These are phyloP conservation scores for Lepeophtheirus nordmannii DNA, from an alignment of 2,888 invertebrate species.

Conservation along the genomic window DNA sequence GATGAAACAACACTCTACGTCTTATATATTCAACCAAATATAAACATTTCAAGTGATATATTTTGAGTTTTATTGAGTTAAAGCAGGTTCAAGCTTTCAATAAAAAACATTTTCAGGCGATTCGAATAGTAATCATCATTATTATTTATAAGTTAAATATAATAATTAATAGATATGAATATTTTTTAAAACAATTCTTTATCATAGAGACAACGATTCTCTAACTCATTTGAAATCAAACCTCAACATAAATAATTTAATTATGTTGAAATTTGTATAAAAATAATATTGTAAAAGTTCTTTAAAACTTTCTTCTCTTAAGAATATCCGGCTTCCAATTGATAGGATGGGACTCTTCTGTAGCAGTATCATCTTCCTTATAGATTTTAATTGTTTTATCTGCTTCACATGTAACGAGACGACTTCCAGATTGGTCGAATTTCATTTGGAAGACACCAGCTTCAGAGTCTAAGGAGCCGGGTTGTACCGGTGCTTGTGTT, in stretches of 20 bases:
- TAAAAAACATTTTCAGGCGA: not conserved
- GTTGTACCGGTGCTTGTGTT: slow-evolving; percentile 79
- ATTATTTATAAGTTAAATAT: too few relatives aligned
- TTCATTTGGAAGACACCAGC: slow-evolving; percentile 91
- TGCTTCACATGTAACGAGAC: slow-evolving; percentile 89
- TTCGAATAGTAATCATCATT: too few relatives aligned
- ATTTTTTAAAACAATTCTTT: too few relatives aligned
- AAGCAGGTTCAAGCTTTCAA: not conserved
- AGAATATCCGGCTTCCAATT: slow-evolving; percentile 95
- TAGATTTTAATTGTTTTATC: slow-evolving; percentile 99
- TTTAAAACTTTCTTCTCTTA: slow-evolving; percentile 48
- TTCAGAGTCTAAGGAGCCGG: slow-evolving; percentile 98
- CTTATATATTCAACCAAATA: not conserved
- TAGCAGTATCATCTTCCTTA: slow-evolving; percentile 87
- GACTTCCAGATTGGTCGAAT: slow-evolving; percentile 83
- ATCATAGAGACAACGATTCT: too few relatives aligned
- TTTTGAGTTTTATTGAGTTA: too few relatives aligned
- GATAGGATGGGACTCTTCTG: slow-evolving; percentile 88
- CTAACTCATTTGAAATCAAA: too few relatives aligned
- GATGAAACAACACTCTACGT: not conserved
- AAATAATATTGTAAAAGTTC: not conserved
- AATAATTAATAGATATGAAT: too few relatives aligned
- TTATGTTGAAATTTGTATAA: too few relatives aligned
- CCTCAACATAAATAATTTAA: too few relatives aligned
- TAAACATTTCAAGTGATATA: not conserved